phyloP scores from a whole-genome alignment of 1,140 invertebrate species.

The Proctacanthus coquilletti region DNA sequence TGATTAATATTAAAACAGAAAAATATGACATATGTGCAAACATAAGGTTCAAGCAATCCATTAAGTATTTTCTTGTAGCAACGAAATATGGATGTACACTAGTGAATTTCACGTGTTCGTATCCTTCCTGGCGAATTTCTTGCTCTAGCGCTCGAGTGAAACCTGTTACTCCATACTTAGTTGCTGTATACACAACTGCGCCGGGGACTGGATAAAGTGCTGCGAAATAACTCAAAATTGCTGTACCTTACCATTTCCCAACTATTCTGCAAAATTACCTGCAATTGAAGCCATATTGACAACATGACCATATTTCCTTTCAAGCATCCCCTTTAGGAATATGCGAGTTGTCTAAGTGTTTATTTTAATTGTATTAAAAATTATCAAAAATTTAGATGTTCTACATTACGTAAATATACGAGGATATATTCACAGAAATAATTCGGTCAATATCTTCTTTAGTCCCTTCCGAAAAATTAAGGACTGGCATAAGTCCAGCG shows the following conservation, averaged over 20 bases:
- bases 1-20: too few species aligned
- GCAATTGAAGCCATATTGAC: constrained; percentile 2
- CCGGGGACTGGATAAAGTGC: background rate
- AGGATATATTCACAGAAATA: background rate
- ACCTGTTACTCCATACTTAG: constrained; percentile 4
- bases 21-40: too few species aligned
- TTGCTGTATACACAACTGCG: constrained; percentile 3
- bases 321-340: constrained; percentile 3
- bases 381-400: too few species aligned
- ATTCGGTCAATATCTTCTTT: background rate
- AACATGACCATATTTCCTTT: constrained; percentile 1
- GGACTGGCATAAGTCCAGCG: constrained; percentile 4
- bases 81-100: constrained; percentile 4
- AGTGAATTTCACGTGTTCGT: constrained; percentile 3
- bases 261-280: too few species aligned
- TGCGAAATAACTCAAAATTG: background rate
- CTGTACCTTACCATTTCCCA: too few species aligned
- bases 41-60: background rate
- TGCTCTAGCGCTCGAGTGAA: constrained; percentile 3
- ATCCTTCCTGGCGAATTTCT: background rate
- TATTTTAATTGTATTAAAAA: background rate
- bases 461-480: background rate
- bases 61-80: constrained; percentile 2
- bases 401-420: constrained; percentile 1
- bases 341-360: constrained; percentile 3